A percentile compares a stretch with the other conserved stretches of the same genome.
These are phyloP conservation scores for Diarsia brunnea DNA, from an alignment of 2,888 invertebrate species.

Conservation along the genomic window DNA sequence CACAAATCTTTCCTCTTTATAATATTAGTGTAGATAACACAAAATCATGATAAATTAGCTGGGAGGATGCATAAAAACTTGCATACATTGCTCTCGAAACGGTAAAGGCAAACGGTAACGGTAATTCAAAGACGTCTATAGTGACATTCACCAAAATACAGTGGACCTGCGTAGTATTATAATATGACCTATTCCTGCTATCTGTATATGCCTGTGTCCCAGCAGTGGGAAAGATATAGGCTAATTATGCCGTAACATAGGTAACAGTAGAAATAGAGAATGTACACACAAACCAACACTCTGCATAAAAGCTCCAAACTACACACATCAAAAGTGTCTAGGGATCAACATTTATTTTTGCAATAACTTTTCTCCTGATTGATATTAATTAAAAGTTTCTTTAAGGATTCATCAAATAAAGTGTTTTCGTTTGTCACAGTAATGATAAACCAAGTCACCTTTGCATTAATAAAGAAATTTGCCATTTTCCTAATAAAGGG, in stretches of 20 bases:
- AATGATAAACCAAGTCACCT: no score
- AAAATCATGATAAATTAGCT: neutral
- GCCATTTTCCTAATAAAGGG: no score
- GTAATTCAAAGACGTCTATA: no score
- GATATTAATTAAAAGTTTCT: no score
- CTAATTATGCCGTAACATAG: neutral
- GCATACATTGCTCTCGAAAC: neutral
- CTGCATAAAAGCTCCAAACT: conserved; percentile 4
- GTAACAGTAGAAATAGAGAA: neutral
- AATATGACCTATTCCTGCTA: neutral
- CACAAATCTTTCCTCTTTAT: no score
- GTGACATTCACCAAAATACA: neutral
- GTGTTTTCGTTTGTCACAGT: no score
- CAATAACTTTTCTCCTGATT: no score
- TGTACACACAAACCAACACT: neutral
- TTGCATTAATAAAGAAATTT: no score
- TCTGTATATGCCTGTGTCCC: neutral
- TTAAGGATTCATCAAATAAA: no score
- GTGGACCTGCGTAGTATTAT: neutral
- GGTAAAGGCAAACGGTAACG: neutral
- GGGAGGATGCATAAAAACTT: neutral
- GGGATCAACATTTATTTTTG: no score
- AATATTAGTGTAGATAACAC: no score
- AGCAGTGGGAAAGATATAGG: neutral
- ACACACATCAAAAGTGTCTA: no score